Percentiles rank a stretch among this genome's conserved stretches.
Evolutionary conservation across 2,888 invertebrate species (phyloP).

Genomic region (Anodontia alba): DNA sequence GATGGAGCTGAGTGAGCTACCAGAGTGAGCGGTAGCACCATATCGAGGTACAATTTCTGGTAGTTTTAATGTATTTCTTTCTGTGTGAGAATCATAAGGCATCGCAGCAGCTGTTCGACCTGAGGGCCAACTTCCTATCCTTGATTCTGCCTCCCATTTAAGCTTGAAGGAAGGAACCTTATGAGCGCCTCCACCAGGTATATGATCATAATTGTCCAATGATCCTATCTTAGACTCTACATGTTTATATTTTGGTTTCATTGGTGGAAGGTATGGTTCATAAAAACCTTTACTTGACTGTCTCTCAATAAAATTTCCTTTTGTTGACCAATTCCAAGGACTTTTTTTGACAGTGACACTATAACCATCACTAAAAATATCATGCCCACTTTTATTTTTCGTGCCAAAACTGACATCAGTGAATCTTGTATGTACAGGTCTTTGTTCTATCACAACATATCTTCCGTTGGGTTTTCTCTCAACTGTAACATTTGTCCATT

Average conservation of each 20-base stretch:
- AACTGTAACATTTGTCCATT: conserved; percentile 68
- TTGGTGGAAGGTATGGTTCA: conserved; percentile 67
- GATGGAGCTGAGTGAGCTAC: conserved; percentile 58
- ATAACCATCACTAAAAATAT: conserved; percentile 37
- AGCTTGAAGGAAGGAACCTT: conserved; percentile 68
- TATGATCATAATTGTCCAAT: conserved; percentile 58
- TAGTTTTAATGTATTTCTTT: conserved; percentile 33
- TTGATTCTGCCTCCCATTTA: conserved; percentile 69
- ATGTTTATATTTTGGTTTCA: conserved; percentile 45
- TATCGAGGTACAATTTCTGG: conserved; percentile 65
- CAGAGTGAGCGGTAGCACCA: conserved; percentile 66
- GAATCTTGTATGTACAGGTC: conserved; percentile 68
- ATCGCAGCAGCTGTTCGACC: conserved; percentile 2
- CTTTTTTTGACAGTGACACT: conserved; percentile 58
- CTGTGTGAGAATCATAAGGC: not conserved
- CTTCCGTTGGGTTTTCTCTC: conserved; percentile 70
- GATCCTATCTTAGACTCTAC: conserved; percentile 63
- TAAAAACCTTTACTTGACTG: conserved; percentile 59
- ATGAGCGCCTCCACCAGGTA: conserved; percentile 61
- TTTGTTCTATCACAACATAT: conserved; percentile 75
- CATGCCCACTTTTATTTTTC: conserved; percentile 27
- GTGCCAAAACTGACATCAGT: conserved; percentile 33
- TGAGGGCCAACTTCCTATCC: conserved; percentile 66
- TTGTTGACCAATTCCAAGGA: conserved; percentile 66
- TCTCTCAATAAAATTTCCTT: conserved; percentile 63